Percentiles rank a stretch among this genome's conserved stretches.
phyloP scores from a whole-genome alignment of 2,888 invertebrate genomes.

The Drosophila leonis region DNA sequence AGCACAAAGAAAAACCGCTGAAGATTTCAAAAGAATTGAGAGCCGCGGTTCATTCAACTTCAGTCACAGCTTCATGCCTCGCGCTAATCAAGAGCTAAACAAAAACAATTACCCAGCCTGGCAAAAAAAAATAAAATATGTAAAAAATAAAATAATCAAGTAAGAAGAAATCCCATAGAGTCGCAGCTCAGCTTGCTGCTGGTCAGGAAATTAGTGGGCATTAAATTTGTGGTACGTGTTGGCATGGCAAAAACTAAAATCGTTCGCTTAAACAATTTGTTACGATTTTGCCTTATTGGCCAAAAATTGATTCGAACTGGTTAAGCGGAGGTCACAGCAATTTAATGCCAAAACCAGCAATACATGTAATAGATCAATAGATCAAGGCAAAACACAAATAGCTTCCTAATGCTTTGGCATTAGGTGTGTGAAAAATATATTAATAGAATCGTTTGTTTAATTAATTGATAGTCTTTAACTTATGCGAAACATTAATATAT shows the following conservation, averaged over 20 bases:
- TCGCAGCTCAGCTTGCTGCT: conserved; percentile 10
- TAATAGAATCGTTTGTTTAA: neutral
- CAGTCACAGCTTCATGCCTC: conserved; percentile 17
- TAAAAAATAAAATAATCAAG: conserved; percentile 1
- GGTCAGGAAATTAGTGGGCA: conserved; percentile 51
- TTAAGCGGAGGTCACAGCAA: conserved; percentile 34
- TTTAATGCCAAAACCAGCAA: conserved; percentile 14
- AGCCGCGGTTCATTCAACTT: conserved; percentile 55
- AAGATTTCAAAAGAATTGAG: conserved; percentile 61
- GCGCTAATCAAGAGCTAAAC: conserved; percentile 52
- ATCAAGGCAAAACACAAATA: conserved; percentile 31
- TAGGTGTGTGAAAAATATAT: neutral
- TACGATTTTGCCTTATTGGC: conserved; percentile 37
- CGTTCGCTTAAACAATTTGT: conserved; percentile 31
- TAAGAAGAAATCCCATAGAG: neutral
- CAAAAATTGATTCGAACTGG: conserved; percentile 38
- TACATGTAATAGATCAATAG: conserved; percentile 25
- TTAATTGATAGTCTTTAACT: neutral
- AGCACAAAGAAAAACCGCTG: conserved; percentile 33
- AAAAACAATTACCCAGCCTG: conserved; percentile 47
- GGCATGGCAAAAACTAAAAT: conserved; percentile 33
- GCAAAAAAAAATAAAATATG: neutral
- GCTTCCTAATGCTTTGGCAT: conserved; percentile 11
- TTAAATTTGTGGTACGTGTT: conserved; percentile 49
- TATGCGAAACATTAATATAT: too few relatives aligned